Base-by-base conservation (phyloP, 2,797 vertebrate species). In the Ciconia nigra region DNA sequence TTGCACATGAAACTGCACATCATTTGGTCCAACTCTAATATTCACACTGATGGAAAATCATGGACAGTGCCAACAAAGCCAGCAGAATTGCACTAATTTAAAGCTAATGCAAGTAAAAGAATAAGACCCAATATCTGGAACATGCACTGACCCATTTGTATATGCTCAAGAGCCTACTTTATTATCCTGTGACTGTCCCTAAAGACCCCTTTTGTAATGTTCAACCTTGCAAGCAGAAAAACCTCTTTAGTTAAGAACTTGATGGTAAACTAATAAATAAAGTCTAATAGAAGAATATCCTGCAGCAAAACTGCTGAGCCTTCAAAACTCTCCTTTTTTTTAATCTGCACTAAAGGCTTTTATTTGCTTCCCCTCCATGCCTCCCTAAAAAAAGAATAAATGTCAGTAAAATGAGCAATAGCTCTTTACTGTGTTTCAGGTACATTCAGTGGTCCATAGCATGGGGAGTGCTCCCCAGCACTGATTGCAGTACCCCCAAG, bases 391-490 rank as follows among this genome's bases (percentile, higher is more conserved):
- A 51, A 35, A 69, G 13, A 59, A 35, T 13, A 46, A 41, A 11
- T 0, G 4, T 33, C 31, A 54, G 46, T 55, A 47, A 87, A 41
- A 49, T 4, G 3, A 83, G 47, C 41, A 78, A 26, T n/a, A 77
- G 26, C 41, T 78, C 5, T 46, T 82, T 37, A 22, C 37, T 37
- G 55, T 39, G 39, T 35, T 35, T 63, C 37, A n/a, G 63, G 58
- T 47, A 42, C 17, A 25, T 46, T 59, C 46, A 26, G 52, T 26
- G 24, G 33, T 18, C 41, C 28, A 4, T n/a, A 22, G 19, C 51
- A 37, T 2, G 0, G 8, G 16, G 18, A 44, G 52, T 0, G 1
- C 24, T 59, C 46, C 51, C 52, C 35, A 47, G 44, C 39, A 44
- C 46, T 17, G 20, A 61, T 90, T 39, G 66, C 76, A 49, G 31